Evolutionary conservation across 2,888 invertebrate genomes (phyloP).

Genomic region (Noctua janthina): DNA sequence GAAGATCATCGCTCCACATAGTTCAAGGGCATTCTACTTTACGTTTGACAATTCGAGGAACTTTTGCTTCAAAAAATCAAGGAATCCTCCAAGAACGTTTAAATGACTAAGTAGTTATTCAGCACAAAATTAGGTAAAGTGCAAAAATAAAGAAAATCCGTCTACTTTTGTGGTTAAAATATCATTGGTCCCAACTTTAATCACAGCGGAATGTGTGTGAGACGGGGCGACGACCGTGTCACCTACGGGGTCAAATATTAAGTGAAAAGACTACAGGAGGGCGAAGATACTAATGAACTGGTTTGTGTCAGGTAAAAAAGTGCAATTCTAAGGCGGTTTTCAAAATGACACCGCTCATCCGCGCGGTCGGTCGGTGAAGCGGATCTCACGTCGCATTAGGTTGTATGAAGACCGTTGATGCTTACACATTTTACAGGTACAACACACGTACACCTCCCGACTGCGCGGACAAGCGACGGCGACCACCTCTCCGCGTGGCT

Average conservation of each 20-base stretch:
- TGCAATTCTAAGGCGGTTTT: not conserved
- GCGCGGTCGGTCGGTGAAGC: not conserved
- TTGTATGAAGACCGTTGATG: not conserved
- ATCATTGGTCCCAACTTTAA: constrained; percentile 2
- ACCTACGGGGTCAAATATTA: constrained; percentile 51
- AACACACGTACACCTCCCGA: no score
- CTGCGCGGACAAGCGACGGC: no score
- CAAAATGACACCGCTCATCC: not conserved
- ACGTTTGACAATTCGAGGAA: not conserved
- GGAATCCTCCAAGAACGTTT: not conserved
- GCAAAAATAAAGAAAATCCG: not conserved
- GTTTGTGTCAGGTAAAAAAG: not conserved
- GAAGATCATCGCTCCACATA: not conserved
- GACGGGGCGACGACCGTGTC: constrained; percentile 39
- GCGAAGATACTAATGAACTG: constrained; percentile 14
- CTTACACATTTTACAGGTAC: no score
- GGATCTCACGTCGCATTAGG: not conserved
- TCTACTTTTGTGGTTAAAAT: not conserved
- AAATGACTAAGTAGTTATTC: not conserved
- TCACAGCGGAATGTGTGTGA: constrained; percentile 10
- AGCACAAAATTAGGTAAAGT: not conserved
- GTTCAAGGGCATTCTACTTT: not conserved
- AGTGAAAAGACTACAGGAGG: constrained; percentile 29
- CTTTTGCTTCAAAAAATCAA: not conserved
- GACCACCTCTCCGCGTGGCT: not conserved